Percentiles rank a stretch among this genome's conserved stretches.
phyloP scores from a whole-genome alignment of 92 coral and sea anemone genomes.

The Umimayanthus chanpuru region DNA sequence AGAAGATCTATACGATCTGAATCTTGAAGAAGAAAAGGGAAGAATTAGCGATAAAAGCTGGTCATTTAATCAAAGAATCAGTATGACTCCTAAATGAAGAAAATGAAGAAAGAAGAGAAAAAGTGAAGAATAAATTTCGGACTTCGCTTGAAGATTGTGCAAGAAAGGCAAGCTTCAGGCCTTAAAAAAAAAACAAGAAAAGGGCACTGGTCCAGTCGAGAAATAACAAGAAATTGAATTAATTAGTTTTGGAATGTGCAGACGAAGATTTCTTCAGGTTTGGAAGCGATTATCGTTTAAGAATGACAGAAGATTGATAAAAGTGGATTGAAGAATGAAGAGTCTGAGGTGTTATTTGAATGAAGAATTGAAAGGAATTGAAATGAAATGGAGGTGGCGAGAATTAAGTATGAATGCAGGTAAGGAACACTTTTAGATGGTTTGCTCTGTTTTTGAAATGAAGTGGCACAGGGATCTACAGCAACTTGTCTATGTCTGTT shows the following conservation, averaged over 20 bases:
- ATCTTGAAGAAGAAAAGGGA: constrained; percentile 38
- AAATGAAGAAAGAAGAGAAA: constrained; percentile 41
- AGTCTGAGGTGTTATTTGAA: background rate
- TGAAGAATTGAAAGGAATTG: constrained; percentile 17
- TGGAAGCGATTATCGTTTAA: constrained; percentile 1
- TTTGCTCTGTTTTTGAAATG: background rate
- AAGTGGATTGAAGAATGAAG: constrained; percentile 31
- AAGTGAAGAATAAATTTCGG: constrained; percentile 41
- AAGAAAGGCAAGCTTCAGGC: constrained; percentile 47
- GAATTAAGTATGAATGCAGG: background rate
- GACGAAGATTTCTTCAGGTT: constrained; percentile 24
- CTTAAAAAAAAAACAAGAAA: constrained; percentile 10
- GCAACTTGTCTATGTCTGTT: no score
- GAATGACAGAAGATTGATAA: background rate
- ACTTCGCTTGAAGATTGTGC: constrained; percentile 51
- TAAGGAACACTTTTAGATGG: constrained; percentile 13
- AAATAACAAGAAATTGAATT: constrained; percentile 19
- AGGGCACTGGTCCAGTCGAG: background rate
- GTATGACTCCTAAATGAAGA: constrained; percentile 27
- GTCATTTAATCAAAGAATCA: constrained; percentile 30
- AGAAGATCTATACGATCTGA: constrained; percentile 36
- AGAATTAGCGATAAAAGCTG: constrained; percentile 37
- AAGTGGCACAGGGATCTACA: background rate
- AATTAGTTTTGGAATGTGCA: constrained; percentile 39
- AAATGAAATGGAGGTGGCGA: constrained; percentile 10